phyloP scores from a whole-genome alignment of 1,140 invertebrate species.

The Orius insidiosus region DNA sequence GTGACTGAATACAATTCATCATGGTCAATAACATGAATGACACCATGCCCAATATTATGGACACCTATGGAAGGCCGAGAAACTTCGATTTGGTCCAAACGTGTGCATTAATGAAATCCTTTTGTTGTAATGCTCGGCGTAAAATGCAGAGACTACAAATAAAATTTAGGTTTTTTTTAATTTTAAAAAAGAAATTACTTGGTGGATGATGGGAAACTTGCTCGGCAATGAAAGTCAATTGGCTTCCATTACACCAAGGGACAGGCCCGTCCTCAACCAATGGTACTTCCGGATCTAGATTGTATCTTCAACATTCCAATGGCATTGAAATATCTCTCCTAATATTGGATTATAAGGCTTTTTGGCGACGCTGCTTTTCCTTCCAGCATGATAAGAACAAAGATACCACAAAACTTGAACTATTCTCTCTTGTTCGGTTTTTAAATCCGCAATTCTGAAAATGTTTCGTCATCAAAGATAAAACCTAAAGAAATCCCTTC shows the following conservation, averaged over 20 bases:
- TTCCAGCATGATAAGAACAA: constrained; percentile 90
- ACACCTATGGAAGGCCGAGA: constrained; percentile 88
- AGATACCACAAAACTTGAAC: constrained; percentile 90
- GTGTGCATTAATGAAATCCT: constrained; percentile 75
- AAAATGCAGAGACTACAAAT: constrained; percentile 83
- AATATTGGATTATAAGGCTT: constrained; percentile 96
- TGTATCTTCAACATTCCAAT: constrained; percentile 48
- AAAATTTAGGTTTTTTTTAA: constrained; percentile 12
- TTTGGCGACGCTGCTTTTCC: constrained; percentile 85
- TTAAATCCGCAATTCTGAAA: constrained; percentile 62
- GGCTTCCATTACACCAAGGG: constrained; percentile 60
- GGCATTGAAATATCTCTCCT: constrained; percentile 84
- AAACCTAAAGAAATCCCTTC: constrained; percentile 18
- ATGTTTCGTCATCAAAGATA: too few species aligned
- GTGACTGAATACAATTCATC: constrained; percentile 85
- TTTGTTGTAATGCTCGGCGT: constrained; percentile 84
- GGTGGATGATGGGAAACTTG: constrained; percentile 99
- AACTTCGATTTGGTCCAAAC: constrained; percentile 98
- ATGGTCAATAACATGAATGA: constrained; percentile 60
- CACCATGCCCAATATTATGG: constrained; percentile 69
- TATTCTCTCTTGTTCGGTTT: constrained; percentile 75
- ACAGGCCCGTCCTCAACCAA: constrained; percentile 55
- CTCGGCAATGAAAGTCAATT: constrained; percentile 85
- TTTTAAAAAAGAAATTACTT: constrained; percentile 34
- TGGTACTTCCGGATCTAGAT: not conserved